Conservation (phyloP, 2,888 invertebrate genomes). For the Ochropleura leucogaster region DNA sequence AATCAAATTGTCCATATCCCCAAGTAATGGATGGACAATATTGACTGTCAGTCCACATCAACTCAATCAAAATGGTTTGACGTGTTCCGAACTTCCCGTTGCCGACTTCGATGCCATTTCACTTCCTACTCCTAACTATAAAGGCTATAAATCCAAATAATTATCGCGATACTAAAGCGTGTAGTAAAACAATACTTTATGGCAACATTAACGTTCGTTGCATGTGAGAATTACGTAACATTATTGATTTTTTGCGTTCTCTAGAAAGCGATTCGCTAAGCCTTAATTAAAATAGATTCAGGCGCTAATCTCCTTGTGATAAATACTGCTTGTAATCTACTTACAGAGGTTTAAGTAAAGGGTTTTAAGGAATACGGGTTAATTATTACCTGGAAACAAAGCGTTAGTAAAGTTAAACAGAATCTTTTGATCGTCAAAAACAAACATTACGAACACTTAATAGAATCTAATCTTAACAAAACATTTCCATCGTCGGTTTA, state of each 20-base stretch:
- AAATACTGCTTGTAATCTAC: slow-evolving; percentile 29
- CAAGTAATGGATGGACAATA: neutral
- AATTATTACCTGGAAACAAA: slow-evolving; percentile 26
- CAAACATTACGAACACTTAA: neutral
- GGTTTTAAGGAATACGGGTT: slow-evolving; percentile 27
- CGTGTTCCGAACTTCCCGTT: neutral
- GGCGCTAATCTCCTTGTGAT: slow-evolving; percentile 39
- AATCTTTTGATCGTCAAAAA: neutral
- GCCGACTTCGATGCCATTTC: slow-evolving; percentile 7
- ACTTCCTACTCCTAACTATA: slow-evolving; percentile 31
- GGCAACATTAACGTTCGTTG: slow-evolving; percentile 36
- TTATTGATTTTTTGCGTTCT: slow-evolving; percentile 48
- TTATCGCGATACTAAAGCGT: slow-evolving; percentile 50
- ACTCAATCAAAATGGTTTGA: neutral
- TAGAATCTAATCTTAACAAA: neutral
- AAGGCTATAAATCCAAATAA: slow-evolving; percentile 48
- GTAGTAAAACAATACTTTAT: slow-evolving; percentile 53
- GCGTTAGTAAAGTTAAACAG: neutral
- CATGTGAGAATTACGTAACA: slow-evolving; percentile 43
- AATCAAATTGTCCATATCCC: neutral
- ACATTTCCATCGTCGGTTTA: neutral
- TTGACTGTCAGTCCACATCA: slow-evolving; percentile 8
- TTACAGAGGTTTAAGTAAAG: slow-evolving; percentile 24
- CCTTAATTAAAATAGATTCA: slow-evolving; percentile 41
- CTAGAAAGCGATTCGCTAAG: slow-evolving; percentile 13